Evolutionary conservation across 2,113 vertebrate genomes (phyloP).

Genomic region (Nothocercus julius): DNA sequence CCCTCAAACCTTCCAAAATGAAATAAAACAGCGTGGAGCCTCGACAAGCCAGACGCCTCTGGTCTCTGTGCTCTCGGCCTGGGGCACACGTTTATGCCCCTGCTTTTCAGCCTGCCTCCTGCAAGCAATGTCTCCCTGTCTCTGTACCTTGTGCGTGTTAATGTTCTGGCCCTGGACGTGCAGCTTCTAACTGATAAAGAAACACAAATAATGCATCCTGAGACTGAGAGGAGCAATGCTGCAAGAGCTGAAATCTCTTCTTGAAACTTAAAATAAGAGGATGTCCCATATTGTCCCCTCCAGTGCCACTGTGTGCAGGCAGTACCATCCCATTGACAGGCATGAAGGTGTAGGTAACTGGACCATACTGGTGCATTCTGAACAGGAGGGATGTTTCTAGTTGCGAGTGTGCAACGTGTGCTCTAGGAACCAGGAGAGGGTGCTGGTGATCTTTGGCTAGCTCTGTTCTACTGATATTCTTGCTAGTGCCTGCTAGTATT

Average conservation of each 20-base stretch:
- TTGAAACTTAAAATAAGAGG: not conserved
- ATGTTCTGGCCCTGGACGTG: not conserved
- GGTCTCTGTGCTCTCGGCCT: not conserved
- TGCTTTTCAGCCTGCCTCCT: accelerated
- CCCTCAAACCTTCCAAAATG: not conserved
- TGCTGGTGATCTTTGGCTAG: conserved; percentile 11
- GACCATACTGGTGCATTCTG: accelerated
- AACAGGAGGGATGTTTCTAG: not conserved
- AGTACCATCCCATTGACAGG: accelerated
- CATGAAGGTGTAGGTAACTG: not conserved
- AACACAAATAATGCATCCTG: not conserved
- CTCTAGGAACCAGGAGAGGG: conserved; percentile 63
- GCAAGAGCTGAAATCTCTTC: not conserved
- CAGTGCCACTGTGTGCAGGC: not conserved
- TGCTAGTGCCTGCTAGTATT: not conserved
- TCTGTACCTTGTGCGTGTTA: accelerated
- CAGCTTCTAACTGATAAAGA: not conserved
- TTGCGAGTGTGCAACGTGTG: accelerated
- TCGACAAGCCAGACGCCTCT: not conserved
- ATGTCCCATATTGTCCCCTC: accelerated
- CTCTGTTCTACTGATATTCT: not conserved
- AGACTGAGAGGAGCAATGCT: not conserved
- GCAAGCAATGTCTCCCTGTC: not conserved
- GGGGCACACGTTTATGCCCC: accelerated
- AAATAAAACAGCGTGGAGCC: not conserved